These are phyloP conservation scores for Oncorhynchus mykiss DNA, from an alignment of 2,113 vertebrate species.

Conservation along the genomic window DNA sequence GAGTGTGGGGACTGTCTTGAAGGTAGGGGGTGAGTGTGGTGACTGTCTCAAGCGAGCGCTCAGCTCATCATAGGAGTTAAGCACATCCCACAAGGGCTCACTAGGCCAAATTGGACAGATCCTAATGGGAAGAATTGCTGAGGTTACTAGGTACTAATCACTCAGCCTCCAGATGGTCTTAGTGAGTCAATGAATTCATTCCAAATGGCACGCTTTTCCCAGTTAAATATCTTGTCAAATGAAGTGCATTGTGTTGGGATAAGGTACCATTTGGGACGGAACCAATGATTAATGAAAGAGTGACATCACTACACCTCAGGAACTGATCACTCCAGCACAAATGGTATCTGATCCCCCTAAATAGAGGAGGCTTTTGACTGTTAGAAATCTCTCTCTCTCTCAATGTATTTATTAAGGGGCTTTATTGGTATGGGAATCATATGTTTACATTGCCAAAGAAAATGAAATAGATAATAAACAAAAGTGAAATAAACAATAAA, in stretches of 20 bases:
- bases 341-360: conserved; percentile 11
- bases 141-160: conserved; percentile 26
- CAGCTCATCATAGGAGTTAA: not conserved
- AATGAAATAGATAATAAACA: too few relatives aligned
- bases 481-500: too few relatives aligned
- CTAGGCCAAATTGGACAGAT: conserved; percentile 5
- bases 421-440: too few relatives aligned
- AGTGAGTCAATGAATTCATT: conserved; percentile 5
- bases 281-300: not conserved
- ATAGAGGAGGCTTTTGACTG: not conserved
- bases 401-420: too few relatives aligned
- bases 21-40: too few relatives aligned
- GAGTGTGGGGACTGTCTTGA: too few relatives aligned
- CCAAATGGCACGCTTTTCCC: too few relatives aligned
- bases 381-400: not conserved
- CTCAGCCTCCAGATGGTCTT: conserved; percentile 36
- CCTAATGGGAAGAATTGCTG: not conserved
- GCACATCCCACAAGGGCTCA: conserved; percentile 1
- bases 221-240: too few relatives aligned
- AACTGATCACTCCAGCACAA: conserved; percentile 10
- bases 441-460: too few relatives aligned
- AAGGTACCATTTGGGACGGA: too few relatives aligned
- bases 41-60: not conserved
- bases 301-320: conserved; percentile 5
- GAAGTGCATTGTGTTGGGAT: too few relatives aligned